Evolutionary conservation across 2,797 vertebrate genomes (phyloP), one percentile per base, ranked within the genome.

Genomic region (Enteromius treurensis): DNA sequence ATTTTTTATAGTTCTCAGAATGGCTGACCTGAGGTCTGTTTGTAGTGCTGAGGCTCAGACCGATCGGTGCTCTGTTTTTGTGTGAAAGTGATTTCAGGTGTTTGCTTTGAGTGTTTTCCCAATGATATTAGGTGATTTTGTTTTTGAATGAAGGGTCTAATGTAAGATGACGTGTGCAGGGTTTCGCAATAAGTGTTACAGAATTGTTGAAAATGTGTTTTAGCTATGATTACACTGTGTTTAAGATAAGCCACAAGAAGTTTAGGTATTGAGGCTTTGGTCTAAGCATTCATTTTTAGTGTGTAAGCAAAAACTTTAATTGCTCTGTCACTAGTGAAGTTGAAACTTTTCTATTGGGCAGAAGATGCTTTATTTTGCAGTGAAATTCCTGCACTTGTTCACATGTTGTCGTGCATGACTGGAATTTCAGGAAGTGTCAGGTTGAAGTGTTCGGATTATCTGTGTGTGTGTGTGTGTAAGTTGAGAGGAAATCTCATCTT

Each of bases 401-500:
- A 49, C 70, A 64, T 74, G 42, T 32, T 74, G 29, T 74, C 4
- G 19, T 49, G 80, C 60, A 75, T 67, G 58, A 65, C 19, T 64
- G 74, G 71, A 51, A 45, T 40, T 60, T 69, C 65, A 69, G 64
- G 81, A 77, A 34, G 82, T 82, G 81, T 82, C 74, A 82, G 42
- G 64, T 62, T 71, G 81, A 77, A 73, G 62, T 53, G 64, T 62
- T 51, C 13, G 23, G 62, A 58, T 68, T 70, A 45, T 60, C 64
- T 77, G 2, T 49, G 62, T 60, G 69, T 74, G n/a, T 49, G 76
- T 37, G 53, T 62, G 51, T 80, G 60, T 67, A 78, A 23, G 34
- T 37, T 47, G 26, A 85, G 86, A 76, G 65, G 77, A 60, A 67
- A 80, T 82, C 62, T 69, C 65, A 71, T 77, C 53, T 88, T 87